Evolutionary conservation across 2,797 vertebrate species (phyloP).

Genomic region (Mallotus villosus): DNA sequence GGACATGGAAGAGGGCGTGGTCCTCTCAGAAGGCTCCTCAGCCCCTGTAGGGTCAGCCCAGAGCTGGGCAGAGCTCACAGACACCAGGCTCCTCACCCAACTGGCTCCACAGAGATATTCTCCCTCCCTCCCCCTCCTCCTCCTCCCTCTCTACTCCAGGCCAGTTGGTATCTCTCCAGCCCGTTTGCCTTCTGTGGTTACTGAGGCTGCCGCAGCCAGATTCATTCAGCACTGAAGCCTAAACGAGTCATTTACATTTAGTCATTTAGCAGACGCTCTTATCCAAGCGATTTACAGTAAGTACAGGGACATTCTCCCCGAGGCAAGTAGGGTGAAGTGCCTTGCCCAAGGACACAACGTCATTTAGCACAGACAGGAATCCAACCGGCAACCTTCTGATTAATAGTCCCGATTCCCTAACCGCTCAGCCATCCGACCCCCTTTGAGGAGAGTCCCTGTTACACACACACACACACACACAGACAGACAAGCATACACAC

Average conservation of each 20-base stretch:
- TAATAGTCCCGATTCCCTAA: too few relatives aligned
- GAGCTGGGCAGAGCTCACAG: background rate
- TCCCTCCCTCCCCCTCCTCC: slow-evolving; percentile 30
- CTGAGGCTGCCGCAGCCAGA: slow-evolving; percentile 42
- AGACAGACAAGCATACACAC: slow-evolving; percentile 13
- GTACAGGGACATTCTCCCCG: too few relatives aligned
- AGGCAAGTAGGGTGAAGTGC: too few relatives aligned
- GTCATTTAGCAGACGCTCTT: too few relatives aligned
- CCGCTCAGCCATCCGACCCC: too few relatives aligned
- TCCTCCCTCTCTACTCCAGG: slow-evolving; percentile 28
- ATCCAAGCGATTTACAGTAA: too few relatives aligned
- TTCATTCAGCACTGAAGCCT: slow-evolving; percentile 39
- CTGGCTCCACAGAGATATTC: slow-evolving; percentile 38
- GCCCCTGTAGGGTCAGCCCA: background rate
- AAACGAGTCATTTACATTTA: slow-evolving; percentile 48
- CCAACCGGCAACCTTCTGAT: too few relatives aligned
- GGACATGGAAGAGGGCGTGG: background rate
- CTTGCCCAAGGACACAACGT: too few relatives aligned
- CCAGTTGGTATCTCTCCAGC: slow-evolving; percentile 41
- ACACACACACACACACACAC: slow-evolving; percentile 5
- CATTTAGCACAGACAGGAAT: too few relatives aligned
- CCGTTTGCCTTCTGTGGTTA: slow-evolving; percentile 43
- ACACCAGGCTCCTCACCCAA: slow-evolving; percentile 30
- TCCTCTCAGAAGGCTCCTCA: too few relatives aligned
- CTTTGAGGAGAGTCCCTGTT: slow-evolving; percentile 31